Percentiles rank a stretch among this genome's conserved stretches.
Evolutionary conservation across 2,888 invertebrate genomes (phyloP).

Genomic region (Aleiodes testaceus): DNA sequence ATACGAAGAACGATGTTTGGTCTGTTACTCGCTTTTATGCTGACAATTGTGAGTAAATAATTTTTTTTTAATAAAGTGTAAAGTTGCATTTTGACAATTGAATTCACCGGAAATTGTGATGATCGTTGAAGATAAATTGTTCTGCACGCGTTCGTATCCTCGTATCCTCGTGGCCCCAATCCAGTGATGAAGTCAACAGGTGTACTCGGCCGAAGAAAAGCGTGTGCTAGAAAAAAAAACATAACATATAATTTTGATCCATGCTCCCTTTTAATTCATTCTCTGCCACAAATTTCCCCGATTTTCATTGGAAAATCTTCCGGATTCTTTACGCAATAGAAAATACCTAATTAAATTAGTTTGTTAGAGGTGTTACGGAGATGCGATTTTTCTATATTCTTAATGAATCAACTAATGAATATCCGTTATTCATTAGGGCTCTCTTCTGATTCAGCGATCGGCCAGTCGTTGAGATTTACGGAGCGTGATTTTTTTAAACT

Average conservation of each 20-base stretch:
- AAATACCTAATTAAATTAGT: constrained; percentile 8
- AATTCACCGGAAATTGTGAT: constrained; percentile 13
- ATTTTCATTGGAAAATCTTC: not conserved
- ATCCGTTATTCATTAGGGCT: constrained; percentile 39
- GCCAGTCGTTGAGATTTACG: constrained; percentile 39
- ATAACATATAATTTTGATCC: not conserved
- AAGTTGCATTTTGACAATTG: not conserved
- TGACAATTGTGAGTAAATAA: constrained; percentile 66
- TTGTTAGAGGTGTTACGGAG: constrained; percentile 15
- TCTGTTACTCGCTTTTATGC: constrained; percentile 64
- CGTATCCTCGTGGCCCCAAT: constrained; percentile 27
- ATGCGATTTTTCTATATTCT: constrained; percentile 8
- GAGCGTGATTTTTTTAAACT: constrained; percentile 31
- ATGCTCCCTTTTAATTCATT: not conserved
- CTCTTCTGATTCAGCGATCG: constrained; percentile 36
- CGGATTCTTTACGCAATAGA: not conserved
- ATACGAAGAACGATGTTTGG: constrained; percentile 66
- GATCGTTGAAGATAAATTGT: constrained; percentile 3
- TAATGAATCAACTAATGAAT: constrained; percentile 29
- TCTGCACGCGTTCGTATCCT: constrained; percentile 22
- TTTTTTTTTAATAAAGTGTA: not conserved
- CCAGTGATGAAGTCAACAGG: constrained; percentile 28
- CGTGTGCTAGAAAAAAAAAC: constrained; percentile 31
- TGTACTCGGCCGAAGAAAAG: constrained; percentile 32
- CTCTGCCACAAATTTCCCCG: not conserved